phyloP scores from a whole-genome alignment of 2,888 invertebrate species.

The Dicyrtoma fusca region DNA sequence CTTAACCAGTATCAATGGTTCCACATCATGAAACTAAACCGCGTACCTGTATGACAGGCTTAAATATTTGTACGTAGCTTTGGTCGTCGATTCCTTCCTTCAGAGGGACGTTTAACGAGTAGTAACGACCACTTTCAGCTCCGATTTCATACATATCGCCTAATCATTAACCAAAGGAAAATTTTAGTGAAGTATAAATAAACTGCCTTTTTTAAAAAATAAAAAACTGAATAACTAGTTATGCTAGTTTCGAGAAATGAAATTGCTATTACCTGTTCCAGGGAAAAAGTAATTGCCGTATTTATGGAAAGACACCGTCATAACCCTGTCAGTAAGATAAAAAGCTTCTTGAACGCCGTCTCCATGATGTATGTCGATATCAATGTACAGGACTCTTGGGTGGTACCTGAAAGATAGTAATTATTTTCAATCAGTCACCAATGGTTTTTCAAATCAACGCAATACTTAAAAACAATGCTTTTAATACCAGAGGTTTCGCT shows the following conservation, averaged over 20 bases:
- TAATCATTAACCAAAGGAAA: conserved; percentile 26
- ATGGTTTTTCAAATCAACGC: too few relatives aligned
- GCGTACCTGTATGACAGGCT: conserved; percentile 76
- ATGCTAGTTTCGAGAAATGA: too few relatives aligned
- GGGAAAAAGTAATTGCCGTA: conserved; percentile 98
- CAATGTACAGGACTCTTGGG: conserved; percentile 93
- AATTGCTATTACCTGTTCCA: conserved; percentile 74
- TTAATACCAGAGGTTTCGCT: background rate
- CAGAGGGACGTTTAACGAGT: conserved; percentile 96
- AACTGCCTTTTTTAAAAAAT: too few relatives aligned
- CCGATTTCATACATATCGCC: conserved; percentile 98
- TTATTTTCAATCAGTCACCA: too few relatives aligned
- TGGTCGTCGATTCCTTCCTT: conserved; percentile 97
- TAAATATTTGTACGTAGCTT: conserved; percentile 89
- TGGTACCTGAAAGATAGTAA: conserved; percentile 71
- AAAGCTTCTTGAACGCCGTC: conserved; percentile 98
- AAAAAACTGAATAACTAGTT: too few relatives aligned
- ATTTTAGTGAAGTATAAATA: background rate
- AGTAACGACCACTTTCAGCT: conserved; percentile 91
- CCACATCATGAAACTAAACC: too few relatives aligned
- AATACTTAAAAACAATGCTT: background rate
- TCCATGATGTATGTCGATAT: conserved; percentile 98
- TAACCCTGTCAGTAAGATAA: conserved; percentile 94
- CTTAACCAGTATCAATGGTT: too few relatives aligned
- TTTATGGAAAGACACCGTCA: conserved; percentile 99